phyloP scores from a whole-genome alignment of 2,888 invertebrate genomes.

The Cephus rjabovi region DNA sequence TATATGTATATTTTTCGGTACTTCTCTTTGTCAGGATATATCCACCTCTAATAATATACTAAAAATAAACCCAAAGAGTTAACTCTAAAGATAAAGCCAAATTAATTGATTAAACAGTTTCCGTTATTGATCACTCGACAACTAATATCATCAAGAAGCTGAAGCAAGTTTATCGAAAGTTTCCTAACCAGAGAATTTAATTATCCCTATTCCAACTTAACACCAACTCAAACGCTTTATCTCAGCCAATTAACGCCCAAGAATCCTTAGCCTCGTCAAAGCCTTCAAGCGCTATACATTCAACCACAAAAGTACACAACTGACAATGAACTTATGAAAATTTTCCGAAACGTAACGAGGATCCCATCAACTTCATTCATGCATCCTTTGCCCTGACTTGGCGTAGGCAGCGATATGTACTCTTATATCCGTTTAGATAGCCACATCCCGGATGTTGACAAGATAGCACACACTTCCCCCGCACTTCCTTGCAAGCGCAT shows the following conservation, averaged over 20 bases:
- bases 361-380: not conserved
- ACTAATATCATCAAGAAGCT: not conserved
- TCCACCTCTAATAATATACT: not conserved
- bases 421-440: conserved; percentile 59
- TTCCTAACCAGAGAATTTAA: not conserved
- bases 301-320: not conserved
- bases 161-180: not conserved
- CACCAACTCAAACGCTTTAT: not conserved
- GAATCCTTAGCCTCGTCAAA: not conserved
- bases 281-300: not conserved
- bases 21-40: not conserved
- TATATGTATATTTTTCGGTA: no score
- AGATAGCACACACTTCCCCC: conserved; percentile 58
- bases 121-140: not conserved
- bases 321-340: not conserved
- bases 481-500: conserved; percentile 53
- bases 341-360: not conserved
- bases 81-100: no score
- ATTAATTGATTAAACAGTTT: not conserved
- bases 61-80: no score
- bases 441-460: conserved; percentile 62
- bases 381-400: conserved; percentile 14
- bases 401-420: conserved; percentile 54
- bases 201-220: not conserved
- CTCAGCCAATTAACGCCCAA: not conserved